Base-by-base conservation (phyloP, 2,797 vertebrate species). In the Rhadinocentrus ornatus region DNA sequence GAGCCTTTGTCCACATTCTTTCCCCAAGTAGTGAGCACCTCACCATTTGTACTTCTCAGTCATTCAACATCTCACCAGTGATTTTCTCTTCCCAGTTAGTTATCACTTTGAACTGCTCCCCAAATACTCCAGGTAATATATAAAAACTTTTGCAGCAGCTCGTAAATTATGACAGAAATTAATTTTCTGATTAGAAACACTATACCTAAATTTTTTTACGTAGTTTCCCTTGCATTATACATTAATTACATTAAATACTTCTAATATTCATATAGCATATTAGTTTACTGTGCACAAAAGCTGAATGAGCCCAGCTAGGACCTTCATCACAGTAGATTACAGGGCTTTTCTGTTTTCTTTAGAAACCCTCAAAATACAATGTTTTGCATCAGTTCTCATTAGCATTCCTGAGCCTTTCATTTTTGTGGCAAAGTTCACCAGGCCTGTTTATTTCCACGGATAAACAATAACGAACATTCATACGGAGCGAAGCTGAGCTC, bases 351-450 rank as follows among this genome's bases (percentile, higher is more conserved):
- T 34, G n/a, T 27, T 67, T 83, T 39, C 67, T 69, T 46, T 68
- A 52, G 22, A 18, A 52, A 39, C 29, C 66, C 61, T 79, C 53
- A 62, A 71, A 77, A 66, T 71, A 27, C 62, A 26, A 34, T 26
- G 37, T 64, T 72, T 71, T 62, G 77, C 63, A 79, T 84, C 48
- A 29, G 66, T 16, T 52, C 79, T 82, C 77, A 84, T 82, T 85
- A 85, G 84, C 65, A 78, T 85, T 71, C 34, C 41, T 75, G 70
- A 88, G 78, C 74, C 62, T 90, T 86, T 89, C 85, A 87, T 86
- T 83, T 83, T 73, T 61, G 68, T 54, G 73, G 81, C 89, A 81
- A 75, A 89, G 78, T 86, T 73, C 84, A 68, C 39, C 52, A 6
- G 78, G 29, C 63, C 59, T 35, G 2, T 68, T 81, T 65, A 64